Evolutionary conservation across 2,888 invertebrate species (phyloP), one percentile per base, ranked within the genome.

Genomic region (Drosophila pseudotalamancana): DNA sequence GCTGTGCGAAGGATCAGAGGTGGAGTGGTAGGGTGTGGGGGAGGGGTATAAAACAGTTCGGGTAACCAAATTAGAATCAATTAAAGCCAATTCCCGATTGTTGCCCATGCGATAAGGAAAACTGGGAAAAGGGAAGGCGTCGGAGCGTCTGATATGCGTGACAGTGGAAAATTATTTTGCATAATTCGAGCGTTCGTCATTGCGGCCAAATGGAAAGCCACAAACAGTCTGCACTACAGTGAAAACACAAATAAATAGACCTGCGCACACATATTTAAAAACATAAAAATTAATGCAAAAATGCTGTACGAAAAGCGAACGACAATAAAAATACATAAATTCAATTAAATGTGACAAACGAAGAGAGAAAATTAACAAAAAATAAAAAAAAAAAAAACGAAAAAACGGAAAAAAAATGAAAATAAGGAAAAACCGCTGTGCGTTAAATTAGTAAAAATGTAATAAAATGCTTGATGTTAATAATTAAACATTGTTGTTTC

Each of bases 271-370:
- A 57, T 61, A 61, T 83, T 66, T 55, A 55, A 63, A 85, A 85
- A 82, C 83, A 83, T 88, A 83, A 88, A 88, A 88, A 88, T 83
- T 86, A 83, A 83, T 83, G 83, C 83, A 64, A 80, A 83, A 83
- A 86, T 74, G 81, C 39, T 83, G 88, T 83, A 74, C 60, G 66
- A 55, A 66, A 61, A 49, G 45, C 49, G 63, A 57, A 34, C 66
- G 75, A 87, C 76, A 77, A 65, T 74, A 70, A 74, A 83, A 86
- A 86, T 83, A 88, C 88, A 88, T 88, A 88, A 84, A 88, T 87
- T 88, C 87, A 88, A 84, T 88, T 84, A 88, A 84, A 86, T 84
- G 87, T 87, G 83, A 88, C 88, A 84, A 69, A 82, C 63, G 63
- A 66, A 79, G 64, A 51, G 49, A 40, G 50, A 63, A 65, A 61